Conservation (phyloP, 1,140 invertebrate genomes). For the Arctopsyche grandis region DNA sequence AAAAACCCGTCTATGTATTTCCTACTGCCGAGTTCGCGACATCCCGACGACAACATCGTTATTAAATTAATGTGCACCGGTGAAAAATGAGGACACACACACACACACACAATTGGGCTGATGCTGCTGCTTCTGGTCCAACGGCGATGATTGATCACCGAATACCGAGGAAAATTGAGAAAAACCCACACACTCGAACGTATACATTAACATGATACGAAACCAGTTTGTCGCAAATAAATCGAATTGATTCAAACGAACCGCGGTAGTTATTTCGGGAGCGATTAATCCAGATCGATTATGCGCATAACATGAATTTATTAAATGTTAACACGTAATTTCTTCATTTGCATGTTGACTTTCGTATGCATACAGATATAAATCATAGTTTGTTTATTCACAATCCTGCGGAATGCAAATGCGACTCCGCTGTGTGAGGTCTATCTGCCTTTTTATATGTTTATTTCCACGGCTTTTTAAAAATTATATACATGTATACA, state of each 20-base stretch:
- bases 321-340: constrained; percentile 26
- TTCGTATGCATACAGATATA: constrained; percentile 6
- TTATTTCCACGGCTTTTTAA: not conserved
- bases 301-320: constrained; percentile 29
- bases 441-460: not conserved
- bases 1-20: not conserved
- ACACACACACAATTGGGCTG: not conserved
- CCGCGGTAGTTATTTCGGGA: not conserved
- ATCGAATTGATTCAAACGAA: too few relatives aligned
- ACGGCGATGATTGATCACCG: constrained; percentile 6
- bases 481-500: not conserved
- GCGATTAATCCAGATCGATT: constrained; percentile 13
- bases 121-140: not conserved
- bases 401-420: constrained; percentile 16
- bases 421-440: not conserved
- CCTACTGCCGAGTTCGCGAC: not conserved
- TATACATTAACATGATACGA: too few relatives aligned
- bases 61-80: constrained; percentile 29
- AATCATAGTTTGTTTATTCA: constrained; percentile 15
- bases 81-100: constrained; percentile 27
- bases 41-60: not conserved
- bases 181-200: not conserved
- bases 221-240: too few relatives aligned
- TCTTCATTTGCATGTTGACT: constrained; percentile 20
- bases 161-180: not conserved